Conservation (phyloP, 2,113 vertebrate species). For the Thryonomys swinderianus region DNA sequence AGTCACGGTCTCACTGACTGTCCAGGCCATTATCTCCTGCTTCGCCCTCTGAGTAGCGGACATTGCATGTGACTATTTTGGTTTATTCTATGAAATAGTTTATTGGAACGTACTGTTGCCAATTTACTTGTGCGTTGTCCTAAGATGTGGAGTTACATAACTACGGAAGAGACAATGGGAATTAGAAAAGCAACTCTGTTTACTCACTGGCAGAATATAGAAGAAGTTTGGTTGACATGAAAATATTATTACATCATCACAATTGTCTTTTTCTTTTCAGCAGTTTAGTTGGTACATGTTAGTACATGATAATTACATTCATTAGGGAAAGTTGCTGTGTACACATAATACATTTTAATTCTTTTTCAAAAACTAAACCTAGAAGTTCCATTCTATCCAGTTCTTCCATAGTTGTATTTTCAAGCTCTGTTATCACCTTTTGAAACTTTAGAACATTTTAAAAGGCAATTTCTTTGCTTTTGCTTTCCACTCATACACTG, state of each 20-base stretch:
- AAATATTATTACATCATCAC: background rate
- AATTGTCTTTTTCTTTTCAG: background rate
- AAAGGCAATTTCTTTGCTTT: background rate
- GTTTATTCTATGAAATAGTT: constrained; percentile 36
- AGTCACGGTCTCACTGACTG: too few relatives aligned
- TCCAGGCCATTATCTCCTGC: too few relatives aligned
- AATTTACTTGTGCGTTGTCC: background rate
- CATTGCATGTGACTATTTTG: too few relatives aligned
- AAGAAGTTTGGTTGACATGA: background rate
- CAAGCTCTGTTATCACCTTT: background rate
- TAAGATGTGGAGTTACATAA: background rate
- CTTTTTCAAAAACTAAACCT: too few relatives aligned
- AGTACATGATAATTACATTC: too few relatives aligned
- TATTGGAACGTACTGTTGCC: background rate
- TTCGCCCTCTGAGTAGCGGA: too few relatives aligned
- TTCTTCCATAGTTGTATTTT: background rate
- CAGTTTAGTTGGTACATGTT: too few relatives aligned
- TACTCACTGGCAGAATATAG: background rate
- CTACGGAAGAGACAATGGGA: background rate
- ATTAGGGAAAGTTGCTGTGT: too few relatives aligned
- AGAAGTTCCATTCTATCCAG: too few relatives aligned
- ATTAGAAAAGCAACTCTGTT: background rate
- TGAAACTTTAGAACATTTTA: background rate
- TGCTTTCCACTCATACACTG: background rate
- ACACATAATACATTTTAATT: too few relatives aligned